Evolutionary conservation across 1,140 invertebrate species (phyloP).

Genomic region (Cherax destructor): DNA sequence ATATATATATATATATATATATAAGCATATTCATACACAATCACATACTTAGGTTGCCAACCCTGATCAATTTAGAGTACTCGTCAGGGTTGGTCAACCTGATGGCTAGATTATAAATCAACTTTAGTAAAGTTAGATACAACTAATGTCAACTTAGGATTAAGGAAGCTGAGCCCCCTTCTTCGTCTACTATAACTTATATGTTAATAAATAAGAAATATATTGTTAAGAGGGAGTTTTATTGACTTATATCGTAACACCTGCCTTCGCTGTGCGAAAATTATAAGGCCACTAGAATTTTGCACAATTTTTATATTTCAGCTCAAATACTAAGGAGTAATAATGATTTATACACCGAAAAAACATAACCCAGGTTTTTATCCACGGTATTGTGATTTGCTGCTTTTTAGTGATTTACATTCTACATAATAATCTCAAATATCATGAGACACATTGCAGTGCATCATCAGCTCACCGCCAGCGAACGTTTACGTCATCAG

Average conservation of each 20-base stretch:
- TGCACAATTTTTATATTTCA: too few relatives aligned
- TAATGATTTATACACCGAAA: too few relatives aligned
- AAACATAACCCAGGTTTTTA: not conserved
- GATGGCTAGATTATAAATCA: not conserved
- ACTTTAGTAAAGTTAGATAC: not conserved
- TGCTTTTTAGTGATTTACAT: too few relatives aligned
- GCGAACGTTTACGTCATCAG: too few relatives aligned
- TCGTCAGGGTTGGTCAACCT: conserved; percentile 9
- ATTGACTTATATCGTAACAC: not conserved
- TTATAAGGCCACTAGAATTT: too few relatives aligned
- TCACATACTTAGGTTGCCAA: not conserved
- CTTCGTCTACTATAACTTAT: conserved; percentile 21
- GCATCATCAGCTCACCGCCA: too few relatives aligned
- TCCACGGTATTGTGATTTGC: too few relatives aligned
- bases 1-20: not conserved
- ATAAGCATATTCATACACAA: too few relatives aligned
- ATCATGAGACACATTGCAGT: too few relatives aligned
- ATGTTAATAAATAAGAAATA: conserved; percentile 31
- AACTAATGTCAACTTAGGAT: conserved; percentile 8
- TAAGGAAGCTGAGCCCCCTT: conserved; percentile 43
- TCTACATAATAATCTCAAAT: too few relatives aligned
- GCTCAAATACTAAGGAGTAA: too few relatives aligned
- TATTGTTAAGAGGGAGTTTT: not conserved
- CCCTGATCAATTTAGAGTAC: not conserved
- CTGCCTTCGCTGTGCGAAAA: too few relatives aligned